These are phyloP conservation scores for Cybosia mesomella DNA, from an alignment of 2,888 invertebrate species.

Conservation along the genomic window DNA sequence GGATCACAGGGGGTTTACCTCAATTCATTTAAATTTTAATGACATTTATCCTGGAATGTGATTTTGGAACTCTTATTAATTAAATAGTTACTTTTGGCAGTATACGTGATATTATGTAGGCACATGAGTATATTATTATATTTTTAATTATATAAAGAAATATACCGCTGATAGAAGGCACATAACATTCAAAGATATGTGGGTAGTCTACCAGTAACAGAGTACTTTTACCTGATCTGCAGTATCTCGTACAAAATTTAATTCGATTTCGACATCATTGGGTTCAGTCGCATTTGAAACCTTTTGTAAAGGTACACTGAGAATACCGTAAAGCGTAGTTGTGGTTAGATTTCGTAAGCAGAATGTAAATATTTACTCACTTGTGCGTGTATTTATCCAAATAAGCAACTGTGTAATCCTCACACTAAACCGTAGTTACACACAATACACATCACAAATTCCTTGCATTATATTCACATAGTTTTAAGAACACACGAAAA, in stretches of 20 bases:
- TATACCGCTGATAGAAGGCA: background rate
- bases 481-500: conserved; percentile 63
- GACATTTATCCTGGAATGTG: background rate
- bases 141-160: background rate
- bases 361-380: conserved; percentile 82
- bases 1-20: no score
- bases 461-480: conserved; percentile 74
- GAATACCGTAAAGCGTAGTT: conserved; percentile 1
- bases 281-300: background rate
- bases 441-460: conserved; percentile 79
- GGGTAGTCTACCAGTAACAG: background rate
- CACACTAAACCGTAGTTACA: conserved; percentile 65
- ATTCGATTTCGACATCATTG: conserved; percentile 13
- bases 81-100: background rate
- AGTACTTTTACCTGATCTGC: background rate
- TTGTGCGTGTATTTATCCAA: conserved; percentile 77
- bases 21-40: no score
- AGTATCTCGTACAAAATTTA: conserved; percentile 2
- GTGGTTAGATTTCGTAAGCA: conserved; percentile 38
- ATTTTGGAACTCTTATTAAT: background rate
- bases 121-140: no score
- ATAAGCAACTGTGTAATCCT: conserved; percentile 72
- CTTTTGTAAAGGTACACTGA: background rate
- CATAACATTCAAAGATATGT: background rate
- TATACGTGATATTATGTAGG: background rate